A percentile compares a stretch with the other conserved stretches of the same genome.
Evolutionary conservation across 1,140 invertebrate species (phyloP).

Genomic region (Stenopsyche tienmushanensis): DNA sequence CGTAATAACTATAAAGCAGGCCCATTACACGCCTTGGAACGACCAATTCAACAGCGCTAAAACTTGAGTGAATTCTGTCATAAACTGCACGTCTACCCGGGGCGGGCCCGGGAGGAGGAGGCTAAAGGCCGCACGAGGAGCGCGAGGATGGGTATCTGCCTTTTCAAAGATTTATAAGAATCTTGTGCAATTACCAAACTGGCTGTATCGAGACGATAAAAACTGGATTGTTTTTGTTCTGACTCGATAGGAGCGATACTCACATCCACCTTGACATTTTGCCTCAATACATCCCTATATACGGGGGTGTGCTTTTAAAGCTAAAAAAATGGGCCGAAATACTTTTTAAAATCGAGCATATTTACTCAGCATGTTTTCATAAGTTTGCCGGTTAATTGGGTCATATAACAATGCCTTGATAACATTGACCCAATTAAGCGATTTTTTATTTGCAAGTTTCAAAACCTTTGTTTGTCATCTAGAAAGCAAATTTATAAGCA

Average conservation of each 20-base stretch:
- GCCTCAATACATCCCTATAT: no score
- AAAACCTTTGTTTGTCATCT: no score
- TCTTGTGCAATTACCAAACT: conserved; percentile 34
- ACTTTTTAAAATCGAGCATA: no score
- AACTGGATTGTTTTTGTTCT: conserved; percentile 24
- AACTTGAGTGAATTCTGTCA: conserved; percentile 43
- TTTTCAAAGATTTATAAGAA: conserved; percentile 40
- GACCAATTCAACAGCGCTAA: conserved; percentile 42
- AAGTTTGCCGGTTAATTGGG: no score
- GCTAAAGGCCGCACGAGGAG: background rate
- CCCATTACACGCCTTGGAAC: conserved; percentile 42
- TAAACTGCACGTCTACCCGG: conserved; percentile 39
- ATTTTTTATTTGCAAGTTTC: no score
- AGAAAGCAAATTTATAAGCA: no score
- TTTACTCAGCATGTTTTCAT: no score
- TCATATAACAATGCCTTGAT: no score
- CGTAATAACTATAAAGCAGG: conserved; percentile 42
- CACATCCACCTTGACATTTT: no score
- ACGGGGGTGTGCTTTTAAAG: no score
- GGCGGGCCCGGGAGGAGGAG: conserved; percentile 3
- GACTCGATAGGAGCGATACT: background rate
- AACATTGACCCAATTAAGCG: no score
- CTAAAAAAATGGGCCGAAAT: no score
- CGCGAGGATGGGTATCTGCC: background rate
- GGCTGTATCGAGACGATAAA: conserved; percentile 36